These are phyloP conservation scores for Drosophila serrata DNA, from an alignment of 1,140 invertebrate species.

Conservation along the genomic window DNA sequence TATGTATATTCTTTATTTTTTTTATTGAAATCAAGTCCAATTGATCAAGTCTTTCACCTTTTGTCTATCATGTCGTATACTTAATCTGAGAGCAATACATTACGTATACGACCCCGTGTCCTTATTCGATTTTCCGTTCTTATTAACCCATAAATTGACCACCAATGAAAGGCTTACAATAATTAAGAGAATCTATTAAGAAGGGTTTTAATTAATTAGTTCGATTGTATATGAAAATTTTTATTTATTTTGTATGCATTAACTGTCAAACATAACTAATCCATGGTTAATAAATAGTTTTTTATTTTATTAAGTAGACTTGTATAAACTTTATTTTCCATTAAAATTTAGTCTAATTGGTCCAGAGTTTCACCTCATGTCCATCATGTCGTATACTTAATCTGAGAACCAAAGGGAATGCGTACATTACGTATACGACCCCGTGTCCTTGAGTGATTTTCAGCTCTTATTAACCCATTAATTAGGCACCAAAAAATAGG, in stretches of 20 bases:
- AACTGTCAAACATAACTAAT: neutral
- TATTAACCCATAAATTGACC: too few relatives aligned
- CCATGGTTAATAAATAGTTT: neutral
- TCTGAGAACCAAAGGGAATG: conserved; percentile 3
- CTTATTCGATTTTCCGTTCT: too few relatives aligned
- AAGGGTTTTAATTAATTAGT: neutral
- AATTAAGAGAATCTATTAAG: neutral
- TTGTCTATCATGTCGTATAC: too few relatives aligned
- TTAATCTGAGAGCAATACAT: too few relatives aligned
- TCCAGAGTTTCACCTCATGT: neutral
- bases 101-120: too few relatives aligned
- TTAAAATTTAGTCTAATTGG: neutral
- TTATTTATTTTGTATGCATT: neutral
- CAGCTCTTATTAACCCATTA: conserved; percentile 3
- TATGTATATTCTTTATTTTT: too few relatives aligned
- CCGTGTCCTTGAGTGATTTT: conserved; percentile 19
- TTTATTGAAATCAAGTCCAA: too few relatives aligned
- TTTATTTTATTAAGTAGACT: neutral
- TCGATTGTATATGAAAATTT: neutral
- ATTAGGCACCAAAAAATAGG: too few relatives aligned
- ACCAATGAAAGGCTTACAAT: too few relatives aligned
- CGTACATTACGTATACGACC: conserved; percentile 23
- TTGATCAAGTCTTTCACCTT: too few relatives aligned
- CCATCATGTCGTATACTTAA: conserved; percentile 14
- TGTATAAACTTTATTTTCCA: neutral